Conservation (phyloP, 2,113 vertebrate genomes). For the Urocolius indicus region DNA sequence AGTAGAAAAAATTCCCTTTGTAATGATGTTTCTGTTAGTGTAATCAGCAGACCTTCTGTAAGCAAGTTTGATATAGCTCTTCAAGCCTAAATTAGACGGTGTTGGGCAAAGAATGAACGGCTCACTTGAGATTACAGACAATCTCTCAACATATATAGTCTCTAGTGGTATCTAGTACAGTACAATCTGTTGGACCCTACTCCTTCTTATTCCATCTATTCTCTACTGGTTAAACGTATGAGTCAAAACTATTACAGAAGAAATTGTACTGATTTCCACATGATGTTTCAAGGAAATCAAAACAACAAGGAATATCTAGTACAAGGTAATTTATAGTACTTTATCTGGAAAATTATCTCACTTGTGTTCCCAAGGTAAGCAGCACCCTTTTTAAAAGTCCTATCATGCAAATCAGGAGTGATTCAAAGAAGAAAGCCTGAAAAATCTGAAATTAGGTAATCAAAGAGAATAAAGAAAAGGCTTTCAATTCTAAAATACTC, state of each 20-base stretch:
- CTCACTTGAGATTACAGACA: neutral
- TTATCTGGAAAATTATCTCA: neutral
- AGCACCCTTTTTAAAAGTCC: neutral
- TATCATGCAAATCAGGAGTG: neutral
- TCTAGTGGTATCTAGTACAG: neutral
- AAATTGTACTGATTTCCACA: neutral
- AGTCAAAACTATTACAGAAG: neutral
- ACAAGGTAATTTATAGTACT: neutral
- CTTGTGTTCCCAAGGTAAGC: neutral
- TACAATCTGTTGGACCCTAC: neutral
- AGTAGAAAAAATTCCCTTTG: neutral
- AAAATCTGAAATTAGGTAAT: neutral
- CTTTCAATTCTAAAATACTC: neutral
- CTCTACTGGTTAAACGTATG: neutral
- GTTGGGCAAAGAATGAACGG: neutral
- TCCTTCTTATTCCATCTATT: neutral
- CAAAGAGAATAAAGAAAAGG: neutral
- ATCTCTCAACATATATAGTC: neutral
- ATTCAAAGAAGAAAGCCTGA: neutral
- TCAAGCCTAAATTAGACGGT: neutral
- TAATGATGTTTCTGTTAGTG: neutral
- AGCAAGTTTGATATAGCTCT: neutral
- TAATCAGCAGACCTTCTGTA: neutral
- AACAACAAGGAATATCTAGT: neutral
- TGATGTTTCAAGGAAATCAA: neutral